Evolutionary conservation across 2,888 invertebrate species (phyloP), one percentile per base, ranked within the genome.

Genomic region (Lagria hirta): DNA sequence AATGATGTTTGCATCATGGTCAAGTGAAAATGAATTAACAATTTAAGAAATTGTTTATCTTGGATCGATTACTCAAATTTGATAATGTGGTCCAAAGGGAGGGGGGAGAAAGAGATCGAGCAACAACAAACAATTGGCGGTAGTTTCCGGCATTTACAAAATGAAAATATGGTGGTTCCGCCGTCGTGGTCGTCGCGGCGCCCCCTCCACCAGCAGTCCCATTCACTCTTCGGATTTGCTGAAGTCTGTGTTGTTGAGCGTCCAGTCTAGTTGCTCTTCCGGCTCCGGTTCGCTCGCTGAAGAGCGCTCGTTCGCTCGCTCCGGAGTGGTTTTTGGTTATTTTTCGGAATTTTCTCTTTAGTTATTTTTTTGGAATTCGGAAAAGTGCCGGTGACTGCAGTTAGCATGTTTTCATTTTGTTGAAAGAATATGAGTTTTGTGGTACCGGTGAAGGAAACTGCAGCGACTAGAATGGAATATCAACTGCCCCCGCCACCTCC

Each of bases 401-500:
- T 64, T 68, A 68, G 69, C 68, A 70, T 70, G 70, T 66, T 60
- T 47, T 58, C n/a, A n/a, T n/a, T n/a, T n/a, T n/a, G n/a, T n/a
- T n/a, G n/a, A n/a, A n/a, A n/a, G n/a, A 62, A 62, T 66, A 72
- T 71, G 71, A 71, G 71, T 71, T 71, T 71, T 66, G 71, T 70
- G 67, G 69, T 70, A 64, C 69, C 71, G 62, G 67, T 64, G 61
- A 64, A 69, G 61, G 65, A 69, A 48, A n/a, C n/a, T n/a, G n/a
- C n/a, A n/a, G 28, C 59, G 43, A 63, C 60, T 35, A 64, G 64
- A 50, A 71, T 73, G 73, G 72, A 73, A 60, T 71, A 77, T 66
- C 77, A 77, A 67, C 71, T 76, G 69, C 76, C 74, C 61, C 73
- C 76, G 59, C 73, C 74, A 43, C 69, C 72, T 47, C 37, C 57